phyloP scores from a whole-genome alignment of 2,888 invertebrate genomes.

The Periphyllus acericola region DNA sequence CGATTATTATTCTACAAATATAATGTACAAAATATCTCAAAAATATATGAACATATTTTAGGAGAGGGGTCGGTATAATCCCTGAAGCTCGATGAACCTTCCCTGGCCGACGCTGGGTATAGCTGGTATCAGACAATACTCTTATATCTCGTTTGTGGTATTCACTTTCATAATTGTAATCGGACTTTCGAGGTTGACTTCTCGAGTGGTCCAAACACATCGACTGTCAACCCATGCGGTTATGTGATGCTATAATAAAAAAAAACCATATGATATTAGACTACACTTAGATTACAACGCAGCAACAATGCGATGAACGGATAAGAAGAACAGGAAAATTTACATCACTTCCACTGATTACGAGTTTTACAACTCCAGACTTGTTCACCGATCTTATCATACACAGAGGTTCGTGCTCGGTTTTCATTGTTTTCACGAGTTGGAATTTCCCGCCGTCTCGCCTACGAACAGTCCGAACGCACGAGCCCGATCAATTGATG shows the following conservation, averaged over 20 bases:
- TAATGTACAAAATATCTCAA: too few species aligned
- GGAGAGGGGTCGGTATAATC: too few species aligned
- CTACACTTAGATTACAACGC: too few species aligned
- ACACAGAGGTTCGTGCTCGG: constrained; percentile 7
- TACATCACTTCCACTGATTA: constrained; percentile 42
- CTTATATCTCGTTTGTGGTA: not conserved
- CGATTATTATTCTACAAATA: too few species aligned
- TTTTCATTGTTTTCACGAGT: constrained; percentile 20
- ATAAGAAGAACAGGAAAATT: not conserved
- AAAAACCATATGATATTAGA: not conserved
- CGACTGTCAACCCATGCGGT: constrained; percentile 32
- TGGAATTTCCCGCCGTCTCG: not conserved
- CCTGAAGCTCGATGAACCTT: too few species aligned
- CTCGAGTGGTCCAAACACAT: constrained; percentile 27
- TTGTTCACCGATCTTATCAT: not conserved
- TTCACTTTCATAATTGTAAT: constrained; percentile 45
- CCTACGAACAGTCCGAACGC: not conserved
- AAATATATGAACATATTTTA: too few species aligned
- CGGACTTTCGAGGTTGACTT: constrained; percentile 24
- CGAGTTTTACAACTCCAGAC: not conserved
- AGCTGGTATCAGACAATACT: too few species aligned
- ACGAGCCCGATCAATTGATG: not conserved
- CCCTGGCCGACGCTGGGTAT: too few species aligned
- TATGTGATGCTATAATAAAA: constrained; percentile 20
- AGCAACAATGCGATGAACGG: too few species aligned